Evolutionary conservation across 1,140 invertebrate genomes (phyloP).

Genomic region (Anastatus disparis): DNA sequence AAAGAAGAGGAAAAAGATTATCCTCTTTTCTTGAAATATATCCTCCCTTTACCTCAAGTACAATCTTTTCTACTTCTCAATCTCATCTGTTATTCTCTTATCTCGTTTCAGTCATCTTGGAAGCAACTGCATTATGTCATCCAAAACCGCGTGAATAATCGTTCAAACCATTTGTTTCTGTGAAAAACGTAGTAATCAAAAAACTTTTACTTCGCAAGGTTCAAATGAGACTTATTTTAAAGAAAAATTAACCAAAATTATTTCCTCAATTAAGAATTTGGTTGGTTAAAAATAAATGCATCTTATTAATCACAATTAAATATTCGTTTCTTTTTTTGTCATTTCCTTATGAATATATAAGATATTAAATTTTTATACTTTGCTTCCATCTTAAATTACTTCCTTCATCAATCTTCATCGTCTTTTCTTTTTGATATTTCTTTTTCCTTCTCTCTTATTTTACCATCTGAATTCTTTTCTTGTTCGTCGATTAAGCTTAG

Average conservation of each 20-base stretch:
- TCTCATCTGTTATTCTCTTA: conserved; percentile 29
- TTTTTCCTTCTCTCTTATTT: too few relatives aligned
- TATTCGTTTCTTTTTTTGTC: too few relatives aligned
- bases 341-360: conserved; percentile 12
- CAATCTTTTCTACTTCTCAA: background rate
- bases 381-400: conserved; percentile 1
- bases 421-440: background rate
- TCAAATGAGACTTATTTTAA: too few relatives aligned
- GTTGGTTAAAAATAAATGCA: background rate
- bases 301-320: conserved; percentile 35
- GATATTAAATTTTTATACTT: conserved; percentile 18
- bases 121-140: conserved; percentile 31
- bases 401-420: conserved; percentile 22
- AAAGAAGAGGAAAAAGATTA: too few relatives aligned
- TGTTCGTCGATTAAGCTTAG: conserved; percentile 26
- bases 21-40: too few relatives aligned
- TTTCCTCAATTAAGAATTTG: conserved; percentile 23
- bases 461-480: too few relatives aligned
- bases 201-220: background rate
- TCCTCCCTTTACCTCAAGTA: too few relatives aligned
- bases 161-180: background rate
- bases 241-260: too few relatives aligned
- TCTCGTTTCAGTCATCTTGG: background rate
- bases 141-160: conserved; percentile 26
- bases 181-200: background rate